Conservation (phyloP, 2,888 invertebrate species). For the Aphidoletes aphidimyza region DNA sequence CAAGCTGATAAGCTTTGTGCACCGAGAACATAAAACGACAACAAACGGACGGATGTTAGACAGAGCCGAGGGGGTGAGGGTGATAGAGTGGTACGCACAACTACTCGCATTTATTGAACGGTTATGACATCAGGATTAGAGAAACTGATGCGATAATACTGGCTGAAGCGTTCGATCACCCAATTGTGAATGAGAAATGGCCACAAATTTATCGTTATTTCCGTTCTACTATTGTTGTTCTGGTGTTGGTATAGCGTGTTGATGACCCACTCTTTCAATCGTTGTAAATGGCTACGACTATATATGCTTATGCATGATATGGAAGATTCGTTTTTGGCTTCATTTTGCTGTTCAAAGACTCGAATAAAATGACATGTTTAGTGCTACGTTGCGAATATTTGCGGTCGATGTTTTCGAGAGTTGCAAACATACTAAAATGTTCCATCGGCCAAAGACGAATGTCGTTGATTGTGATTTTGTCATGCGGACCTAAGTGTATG, state of each 20-base stretch:
- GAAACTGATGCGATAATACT: slow-evolving; percentile 8
- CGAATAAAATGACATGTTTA: not conserved
- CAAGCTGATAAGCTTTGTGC: too few relatives aligned
- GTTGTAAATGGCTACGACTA: too few relatives aligned
- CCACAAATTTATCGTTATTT: slow-evolving; percentile 21
- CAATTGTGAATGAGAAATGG: slow-evolving; percentile 16
- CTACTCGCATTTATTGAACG: not conserved
- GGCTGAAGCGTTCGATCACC: not conserved
- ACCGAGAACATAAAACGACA: too few relatives aligned
- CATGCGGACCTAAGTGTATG: not conserved
- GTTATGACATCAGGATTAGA: slow-evolving; percentile 23
- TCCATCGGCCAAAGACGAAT: not conserved
- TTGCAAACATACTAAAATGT: not conserved
- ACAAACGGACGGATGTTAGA: too few relatives aligned
- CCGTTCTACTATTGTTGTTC: not conserved
- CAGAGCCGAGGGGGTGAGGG: too few relatives aligned
- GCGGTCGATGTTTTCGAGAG: not conserved
- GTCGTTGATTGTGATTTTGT: not conserved
- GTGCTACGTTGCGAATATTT: not conserved
- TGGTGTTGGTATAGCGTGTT: too few relatives aligned
- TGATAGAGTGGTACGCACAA: too few relatives aligned
- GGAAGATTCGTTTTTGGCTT: not conserved
- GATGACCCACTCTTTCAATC: too few relatives aligned
- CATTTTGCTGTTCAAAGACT: too few relatives aligned
- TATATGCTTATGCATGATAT: too few relatives aligned